A percentile compares a stretch with the other conserved stretches of the same genome.
Conservation (phyloP, 2,888 invertebrate genomes). For the Stegophylla sp. region DNA sequence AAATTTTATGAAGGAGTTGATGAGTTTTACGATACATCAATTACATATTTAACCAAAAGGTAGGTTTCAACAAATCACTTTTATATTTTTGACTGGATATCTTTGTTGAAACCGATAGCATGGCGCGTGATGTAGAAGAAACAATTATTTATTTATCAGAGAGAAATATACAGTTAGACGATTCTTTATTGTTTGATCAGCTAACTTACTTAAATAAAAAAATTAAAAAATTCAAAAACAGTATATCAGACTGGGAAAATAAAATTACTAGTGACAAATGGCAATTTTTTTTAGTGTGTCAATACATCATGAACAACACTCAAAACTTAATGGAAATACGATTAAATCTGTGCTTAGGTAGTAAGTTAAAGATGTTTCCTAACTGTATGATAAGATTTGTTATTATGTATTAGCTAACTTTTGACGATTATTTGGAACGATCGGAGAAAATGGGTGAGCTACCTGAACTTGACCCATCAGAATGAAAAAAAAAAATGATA, state of each 20-base stretch:
- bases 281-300: conserved; percentile 12
- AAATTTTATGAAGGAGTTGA: conserved; percentile 24
- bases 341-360: no score
- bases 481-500: no score
- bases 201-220: conserved; percentile 5
- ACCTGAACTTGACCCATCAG: no score
- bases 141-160: conserved; percentile 13
- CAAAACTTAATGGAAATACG: no score
- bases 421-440: no score
- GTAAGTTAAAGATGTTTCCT: no score
- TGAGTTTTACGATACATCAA: conserved; percentile 21
- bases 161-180: not conserved
- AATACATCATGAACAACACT: conserved; percentile 1
- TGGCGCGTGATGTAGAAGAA: conserved; percentile 1
- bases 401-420: no score
- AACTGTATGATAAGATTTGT: no score
- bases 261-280: conserved; percentile 3
- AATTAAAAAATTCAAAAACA: not conserved
- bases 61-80: conserved; percentile 21
- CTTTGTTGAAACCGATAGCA: not conserved
- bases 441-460: no score
- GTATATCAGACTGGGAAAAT: conserved; percentile 1
- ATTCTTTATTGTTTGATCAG: no score
- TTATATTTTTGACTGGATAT: conserved; percentile 10
- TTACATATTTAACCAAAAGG: conserved; percentile 26